These are phyloP conservation scores for Bubo blakistoni DNA, from an alignment of 2,113 vertebrate species.

Conservation along the genomic window DNA sequence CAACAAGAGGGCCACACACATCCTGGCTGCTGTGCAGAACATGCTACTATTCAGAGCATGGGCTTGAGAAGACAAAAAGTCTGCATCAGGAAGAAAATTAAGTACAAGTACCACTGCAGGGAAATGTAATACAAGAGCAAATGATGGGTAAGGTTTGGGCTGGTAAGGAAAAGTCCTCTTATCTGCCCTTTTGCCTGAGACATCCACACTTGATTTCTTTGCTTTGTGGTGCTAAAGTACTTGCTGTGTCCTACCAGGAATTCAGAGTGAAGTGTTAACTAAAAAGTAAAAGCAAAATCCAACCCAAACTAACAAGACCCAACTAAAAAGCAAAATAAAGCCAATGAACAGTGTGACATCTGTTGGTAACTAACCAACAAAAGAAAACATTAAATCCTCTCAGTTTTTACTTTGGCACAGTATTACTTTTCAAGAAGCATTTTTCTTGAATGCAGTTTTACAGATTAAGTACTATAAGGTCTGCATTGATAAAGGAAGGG, in stretches of 20 bases:
- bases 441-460: background rate
- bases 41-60: background rate
- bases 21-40: background rate
- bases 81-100: background rate
- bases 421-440: background rate
- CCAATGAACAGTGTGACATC: background rate
- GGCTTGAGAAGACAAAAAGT: background rate
- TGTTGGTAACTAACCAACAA: background rate
- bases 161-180: background rate
- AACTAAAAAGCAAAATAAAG: background rate
- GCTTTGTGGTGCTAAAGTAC: background rate
- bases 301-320: background rate
- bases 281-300: background rate
- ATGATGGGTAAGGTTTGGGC: background rate
- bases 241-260: background rate
- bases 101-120: background rate
- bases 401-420: background rate
- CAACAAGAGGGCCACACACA: background rate
- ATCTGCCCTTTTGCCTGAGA: background rate
- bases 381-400: background rate
- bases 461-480: background rate
- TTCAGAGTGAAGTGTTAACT: background rate
- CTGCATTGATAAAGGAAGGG: background rate
- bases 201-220: background rate
- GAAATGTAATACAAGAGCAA: background rate